These are phyloP conservation scores for Drosophila parthenogenetica DNA, from an alignment of 2,888 invertebrate species.

Conservation along the genomic window DNA sequence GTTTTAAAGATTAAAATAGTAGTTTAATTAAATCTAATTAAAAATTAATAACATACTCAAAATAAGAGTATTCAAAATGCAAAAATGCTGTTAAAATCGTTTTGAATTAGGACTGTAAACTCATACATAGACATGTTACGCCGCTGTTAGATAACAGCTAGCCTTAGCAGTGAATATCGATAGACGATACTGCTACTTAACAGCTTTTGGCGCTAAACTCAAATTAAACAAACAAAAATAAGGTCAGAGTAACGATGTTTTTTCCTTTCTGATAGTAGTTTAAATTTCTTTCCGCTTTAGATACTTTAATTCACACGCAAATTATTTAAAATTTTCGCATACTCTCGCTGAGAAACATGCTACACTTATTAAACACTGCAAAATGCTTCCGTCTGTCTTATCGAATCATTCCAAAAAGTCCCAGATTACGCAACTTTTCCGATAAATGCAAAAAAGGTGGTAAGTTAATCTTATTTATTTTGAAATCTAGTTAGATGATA, in stretches of 20 bases:
- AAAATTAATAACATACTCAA: no score
- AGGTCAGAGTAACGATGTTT: neutral
- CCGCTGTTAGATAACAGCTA: neutral
- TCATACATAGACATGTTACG: conserved; percentile 20
- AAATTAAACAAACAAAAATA: neutral
- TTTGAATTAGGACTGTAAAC: neutral
- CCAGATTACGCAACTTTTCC: conserved; percentile 17
- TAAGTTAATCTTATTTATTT: neutral
- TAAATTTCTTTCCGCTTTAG: neutral
- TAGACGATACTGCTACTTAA: neutral
- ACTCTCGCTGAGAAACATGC: conserved; percentile 21
- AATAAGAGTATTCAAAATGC: neutral
- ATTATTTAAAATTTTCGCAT: neutral
- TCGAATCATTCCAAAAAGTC: conserved; percentile 5
- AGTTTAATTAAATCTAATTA: neutral
- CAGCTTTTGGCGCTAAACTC: conserved; percentile 6
- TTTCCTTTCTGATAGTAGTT: neutral
- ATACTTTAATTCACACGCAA: neutral
- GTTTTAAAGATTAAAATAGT: no score
- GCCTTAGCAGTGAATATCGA: conserved; percentile 18
- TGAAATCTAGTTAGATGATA: no score
- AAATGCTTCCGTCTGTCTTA: conserved; percentile 5
- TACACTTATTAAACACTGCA: conserved; percentile 26
- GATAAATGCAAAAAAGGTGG: conserved; percentile 29
- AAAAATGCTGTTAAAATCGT: conserved; percentile 8